phyloP scores from a whole-genome alignment of 2,888 invertebrate genomes.

The Tridacna crocea region DNA sequence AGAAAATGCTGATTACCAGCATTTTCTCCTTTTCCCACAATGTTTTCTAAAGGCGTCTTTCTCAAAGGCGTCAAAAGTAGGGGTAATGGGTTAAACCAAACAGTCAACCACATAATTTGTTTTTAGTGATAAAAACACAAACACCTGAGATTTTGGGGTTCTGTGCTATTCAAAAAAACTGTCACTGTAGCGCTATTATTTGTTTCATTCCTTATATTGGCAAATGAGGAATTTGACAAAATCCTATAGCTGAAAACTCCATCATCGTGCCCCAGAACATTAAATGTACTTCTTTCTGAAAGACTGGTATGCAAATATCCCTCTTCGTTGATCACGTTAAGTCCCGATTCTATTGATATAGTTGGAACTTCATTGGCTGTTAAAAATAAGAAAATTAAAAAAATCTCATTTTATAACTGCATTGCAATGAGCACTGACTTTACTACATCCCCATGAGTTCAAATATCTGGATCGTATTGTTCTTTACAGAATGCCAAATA shows the following conservation, averaged over 20 bases:
- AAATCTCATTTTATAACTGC: neutral
- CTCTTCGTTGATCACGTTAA: neutral
- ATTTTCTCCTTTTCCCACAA: neutral
- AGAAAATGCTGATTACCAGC: neutral
- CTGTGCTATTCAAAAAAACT: neutral
- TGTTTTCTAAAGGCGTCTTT: neutral
- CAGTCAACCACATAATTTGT: no score
- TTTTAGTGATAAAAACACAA: no score
- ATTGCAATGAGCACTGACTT: no score
- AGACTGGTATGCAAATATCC: conserved; percentile 1
- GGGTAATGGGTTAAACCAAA: no score
- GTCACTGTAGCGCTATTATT: neutral
- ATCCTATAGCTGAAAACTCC: neutral
- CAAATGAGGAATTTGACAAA: neutral
- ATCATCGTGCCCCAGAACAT: conserved; percentile 3
- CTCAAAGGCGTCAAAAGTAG: no score
- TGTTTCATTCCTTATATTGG: neutral
- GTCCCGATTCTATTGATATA: neutral
- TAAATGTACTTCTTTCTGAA: neutral
- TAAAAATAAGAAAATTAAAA: neutral
- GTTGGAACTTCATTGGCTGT: conserved; percentile 13
- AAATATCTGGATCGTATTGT: no score
- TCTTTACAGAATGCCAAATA: no score
- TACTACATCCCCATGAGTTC: no score
- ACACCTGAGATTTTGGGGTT: neutral